Evolutionary conservation across 2,797 vertebrate species (phyloP), one percentile per base, ranked within the genome.

Genomic region (Helostoma temminkii): DNA sequence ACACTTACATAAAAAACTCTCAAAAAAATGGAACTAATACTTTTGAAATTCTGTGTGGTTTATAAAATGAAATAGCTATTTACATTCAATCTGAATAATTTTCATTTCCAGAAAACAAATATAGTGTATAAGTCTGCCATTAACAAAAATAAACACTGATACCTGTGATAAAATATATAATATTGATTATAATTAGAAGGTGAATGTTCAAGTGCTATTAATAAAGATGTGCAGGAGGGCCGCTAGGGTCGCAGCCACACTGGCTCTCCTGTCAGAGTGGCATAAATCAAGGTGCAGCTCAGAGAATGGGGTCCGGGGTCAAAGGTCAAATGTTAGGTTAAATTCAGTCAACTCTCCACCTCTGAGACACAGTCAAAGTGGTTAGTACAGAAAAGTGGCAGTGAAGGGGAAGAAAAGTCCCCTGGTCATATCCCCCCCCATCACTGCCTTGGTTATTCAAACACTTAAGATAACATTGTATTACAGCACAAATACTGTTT

Each of bases 171-270:
- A 90, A 88, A 91, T 89, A 92, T 83, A 89, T 86, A 89, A 87
- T 86, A 90, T 85, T 71, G 91, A 90, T 93, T 91, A 88, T 82
- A 87, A 86, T 87, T 88, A 90, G 70, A 93, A 84, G 66, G 83
- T 70, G 85, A 90, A 91, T n/a, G 85, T 91, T 93, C 92, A 94
- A 94, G 94, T 95, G 94, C 94, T 93, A 92, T 88, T 91, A 90
- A 91, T 89, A 87, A 84, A 73, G 77, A 89, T 71, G 75, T 80
- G 79, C 84, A 86, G 83, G 76, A 86, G 82, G 58, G 66, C 81
- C 24, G 36, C 76, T 49, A 71, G 56, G 48, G 59, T 73, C 25
- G 4, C 59, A 66, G 71, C 59, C 75, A 56, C 28, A 26, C 46
- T 5, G 55, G 64, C 67, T 58, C 54, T 80, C 78, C 85, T 88